Evolutionary conservation across 2,888 invertebrate genomes (phyloP).

Genomic region (Ornithoptera priamus): DNA sequence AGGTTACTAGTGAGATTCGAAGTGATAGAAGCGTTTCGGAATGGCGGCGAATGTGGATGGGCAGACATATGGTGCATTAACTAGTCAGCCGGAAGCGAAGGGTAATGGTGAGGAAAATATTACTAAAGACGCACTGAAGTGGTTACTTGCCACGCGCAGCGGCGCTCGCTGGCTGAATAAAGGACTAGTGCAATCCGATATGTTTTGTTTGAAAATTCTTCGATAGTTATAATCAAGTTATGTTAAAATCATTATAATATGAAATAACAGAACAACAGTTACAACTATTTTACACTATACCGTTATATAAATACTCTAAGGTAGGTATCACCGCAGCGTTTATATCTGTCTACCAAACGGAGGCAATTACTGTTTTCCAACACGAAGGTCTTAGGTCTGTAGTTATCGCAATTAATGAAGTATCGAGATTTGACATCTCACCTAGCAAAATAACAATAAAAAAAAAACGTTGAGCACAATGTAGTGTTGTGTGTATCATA

Average conservation of each 20-base stretch:
- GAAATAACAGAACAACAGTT: neutral
- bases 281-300: neutral
- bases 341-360: too few relatives aligned
- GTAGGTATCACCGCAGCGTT: too few relatives aligned
- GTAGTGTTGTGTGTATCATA: too few relatives aligned
- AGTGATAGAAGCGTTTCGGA: constrained; percentile 9
- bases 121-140: constrained; percentile 56
- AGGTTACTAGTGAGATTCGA: constrained; percentile 43
- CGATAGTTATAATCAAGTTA: neutral
- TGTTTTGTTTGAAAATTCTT: constrained; percentile 18
- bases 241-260: too few relatives aligned
- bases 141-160: constrained; percentile 63
- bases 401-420: too few relatives aligned
- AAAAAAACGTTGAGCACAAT: too few relatives aligned
- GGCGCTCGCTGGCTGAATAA: constrained; percentile 40
- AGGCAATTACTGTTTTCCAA: too few relatives aligned
- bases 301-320: neutral
- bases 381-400: too few relatives aligned
- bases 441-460: too few relatives aligned
- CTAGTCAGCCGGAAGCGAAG: constrained; percentile 58
- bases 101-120: constrained; percentile 60
- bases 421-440: too few relatives aligned
- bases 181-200: constrained; percentile 31
- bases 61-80: constrained; percentile 46
- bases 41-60: neutral